Conservation (phyloP, 2,888 invertebrate species). For the Polia nebulosa region DNA sequence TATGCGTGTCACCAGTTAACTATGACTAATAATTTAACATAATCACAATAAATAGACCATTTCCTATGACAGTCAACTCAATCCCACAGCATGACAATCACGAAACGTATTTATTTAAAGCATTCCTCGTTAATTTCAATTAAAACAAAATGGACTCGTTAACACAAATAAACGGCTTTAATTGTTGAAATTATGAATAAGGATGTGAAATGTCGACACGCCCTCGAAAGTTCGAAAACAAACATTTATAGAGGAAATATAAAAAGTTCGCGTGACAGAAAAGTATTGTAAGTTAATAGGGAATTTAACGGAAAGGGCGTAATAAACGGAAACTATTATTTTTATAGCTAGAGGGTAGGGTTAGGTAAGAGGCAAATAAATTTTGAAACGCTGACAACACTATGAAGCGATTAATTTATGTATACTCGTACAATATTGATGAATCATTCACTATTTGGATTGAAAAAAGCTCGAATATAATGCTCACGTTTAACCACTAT, state of each 20-base stretch:
- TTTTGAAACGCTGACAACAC: slow-evolving; percentile 36
- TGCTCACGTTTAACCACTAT: no score
- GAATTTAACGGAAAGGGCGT: slow-evolving; percentile 60
- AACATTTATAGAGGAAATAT: slow-evolving; percentile 41
- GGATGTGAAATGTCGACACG: slow-evolving; percentile 33
- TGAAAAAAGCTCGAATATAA: no score
- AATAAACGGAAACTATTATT: slow-evolving; percentile 68
- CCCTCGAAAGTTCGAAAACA: slow-evolving; percentile 26
- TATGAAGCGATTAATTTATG: slow-evolving; percentile 28
- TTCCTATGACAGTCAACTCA: neutral
- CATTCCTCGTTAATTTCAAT: slow-evolving; percentile 43
- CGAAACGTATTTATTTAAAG: slow-evolving; percentile 5
- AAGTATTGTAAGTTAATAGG: slow-evolving; percentile 63
- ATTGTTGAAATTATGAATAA: slow-evolving; percentile 29
- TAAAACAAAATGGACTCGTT: slow-evolving; percentile 25
- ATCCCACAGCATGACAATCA: neutral
- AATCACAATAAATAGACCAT: slow-evolving; percentile 6
- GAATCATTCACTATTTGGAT: slow-evolving; percentile 3
- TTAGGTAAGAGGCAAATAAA: slow-evolving; percentile 16
- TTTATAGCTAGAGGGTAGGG: slow-evolving; percentile 56
- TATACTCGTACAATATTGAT: neutral
- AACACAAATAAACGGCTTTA: slow-evolving; percentile 37
- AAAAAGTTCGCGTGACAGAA: slow-evolving; percentile 63
- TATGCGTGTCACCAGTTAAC: slow-evolving; percentile 2
- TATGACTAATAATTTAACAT: slow-evolving; percentile 10